These are phyloP conservation scores for Eristalis arbustorum DNA, from an alignment of 2,888 invertebrate species.

Conservation along the genomic window DNA sequence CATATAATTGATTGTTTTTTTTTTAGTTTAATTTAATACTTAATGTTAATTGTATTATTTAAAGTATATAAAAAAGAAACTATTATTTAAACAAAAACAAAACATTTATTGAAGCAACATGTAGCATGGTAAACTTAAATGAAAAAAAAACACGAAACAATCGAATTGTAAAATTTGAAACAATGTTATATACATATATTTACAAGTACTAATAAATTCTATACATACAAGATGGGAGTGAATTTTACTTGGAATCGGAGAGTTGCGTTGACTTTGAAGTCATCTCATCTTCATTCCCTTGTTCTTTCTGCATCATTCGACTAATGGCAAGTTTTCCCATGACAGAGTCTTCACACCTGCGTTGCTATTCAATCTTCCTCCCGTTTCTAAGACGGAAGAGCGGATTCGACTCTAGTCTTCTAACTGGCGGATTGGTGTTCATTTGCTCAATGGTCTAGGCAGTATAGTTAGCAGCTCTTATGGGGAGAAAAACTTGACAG, in stretches of 20 bases:
- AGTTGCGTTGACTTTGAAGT: too few species aligned
- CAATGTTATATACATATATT: conserved; percentile 63
- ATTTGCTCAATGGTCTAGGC: too few species aligned
- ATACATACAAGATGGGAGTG: conserved; percentile 44
- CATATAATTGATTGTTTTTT: conserved; percentile 11
- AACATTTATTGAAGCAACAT: conserved; percentile 34
- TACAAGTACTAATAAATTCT: conserved; percentile 69
- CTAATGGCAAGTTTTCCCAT: too few species aligned
- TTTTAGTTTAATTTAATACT: conserved; percentile 8
- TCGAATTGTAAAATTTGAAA: conserved; percentile 51
- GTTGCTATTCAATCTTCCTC: too few species aligned
- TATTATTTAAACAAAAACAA: conserved; percentile 48
- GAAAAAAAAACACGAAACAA: conserved; percentile 26
- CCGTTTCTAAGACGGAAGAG: too few species aligned
- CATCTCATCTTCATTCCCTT: too few species aligned
- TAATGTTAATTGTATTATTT: conserved; percentile 42
- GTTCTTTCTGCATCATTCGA: too few species aligned
- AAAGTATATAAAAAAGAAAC: conserved; percentile 25
- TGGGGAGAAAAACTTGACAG: too few species aligned
- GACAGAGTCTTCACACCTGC: too few species aligned
- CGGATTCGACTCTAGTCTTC: too few species aligned
- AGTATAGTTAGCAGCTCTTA: too few species aligned
- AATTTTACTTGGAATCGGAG: not conserved
- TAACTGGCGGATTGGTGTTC: too few species aligned
- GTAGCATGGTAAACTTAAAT: conserved; percentile 34